These are phyloP conservation scores for Drosophila athabasca DNA, from an alignment of 1,140 invertebrate species.

Conservation along the genomic window DNA sequence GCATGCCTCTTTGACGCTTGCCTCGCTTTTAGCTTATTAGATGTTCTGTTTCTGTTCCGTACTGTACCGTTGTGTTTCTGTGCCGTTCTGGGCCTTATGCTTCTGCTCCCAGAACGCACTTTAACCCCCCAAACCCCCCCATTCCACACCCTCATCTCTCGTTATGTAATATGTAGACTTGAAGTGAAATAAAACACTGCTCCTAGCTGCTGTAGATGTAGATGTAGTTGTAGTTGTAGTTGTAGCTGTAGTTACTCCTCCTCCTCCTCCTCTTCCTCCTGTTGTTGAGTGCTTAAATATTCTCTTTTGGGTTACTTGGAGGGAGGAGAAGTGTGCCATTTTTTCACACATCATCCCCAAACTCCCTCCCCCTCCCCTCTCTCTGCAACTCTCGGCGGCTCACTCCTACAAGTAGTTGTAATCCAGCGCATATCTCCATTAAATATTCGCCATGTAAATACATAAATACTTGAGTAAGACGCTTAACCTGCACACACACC, in stretches of 20 bases:
- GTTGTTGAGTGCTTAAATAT: conserved; percentile 74
- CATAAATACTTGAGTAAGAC: conserved; percentile 79
- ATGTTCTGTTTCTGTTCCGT: conserved; percentile 30
- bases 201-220: conserved; percentile 6
- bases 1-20: conserved; percentile 23
- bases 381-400: not conserved
- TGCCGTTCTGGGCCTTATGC: conserved; percentile 16
- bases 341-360: conserved; percentile 49
- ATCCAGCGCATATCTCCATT: conserved; percentile 74
- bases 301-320: conserved; percentile 65
- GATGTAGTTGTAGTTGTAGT: too few relatives aligned
- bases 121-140: not conserved
- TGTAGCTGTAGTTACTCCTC: not conserved
- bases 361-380: not conserved
- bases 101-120: conserved; percentile 4
- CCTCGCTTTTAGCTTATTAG: conserved; percentile 57
- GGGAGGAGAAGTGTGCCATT: conserved; percentile 41
- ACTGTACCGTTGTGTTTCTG: not conserved
- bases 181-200: conserved; percentile 65
- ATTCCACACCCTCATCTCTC: conserved; percentile 20
- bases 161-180: conserved; percentile 76
- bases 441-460: conserved; percentile 81
- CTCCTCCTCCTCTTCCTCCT: not conserved
- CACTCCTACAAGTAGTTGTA: conserved; percentile 63
- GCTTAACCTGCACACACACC: conserved; percentile 63